A percentile compares a stretch with the other conserved stretches of the same genome.
Conservation (phyloP, 2,113 vertebrate genomes). For the Rhinoptilus africanus region DNA sequence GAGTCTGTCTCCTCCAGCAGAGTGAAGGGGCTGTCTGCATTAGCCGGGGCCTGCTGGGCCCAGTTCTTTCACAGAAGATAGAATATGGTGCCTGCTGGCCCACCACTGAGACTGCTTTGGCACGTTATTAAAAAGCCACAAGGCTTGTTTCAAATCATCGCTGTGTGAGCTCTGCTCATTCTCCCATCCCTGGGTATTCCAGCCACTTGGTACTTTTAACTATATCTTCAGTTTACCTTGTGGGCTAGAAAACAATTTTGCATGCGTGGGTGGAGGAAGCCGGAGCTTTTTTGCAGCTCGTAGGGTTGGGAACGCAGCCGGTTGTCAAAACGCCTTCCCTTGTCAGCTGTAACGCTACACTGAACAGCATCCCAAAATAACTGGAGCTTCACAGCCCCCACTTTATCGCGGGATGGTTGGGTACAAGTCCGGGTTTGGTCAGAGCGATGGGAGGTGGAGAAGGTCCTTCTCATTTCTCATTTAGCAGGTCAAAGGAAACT, state of each 20-base stretch:
- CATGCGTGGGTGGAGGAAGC: constrained; percentile 48
- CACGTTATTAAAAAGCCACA: constrained; percentile 89
- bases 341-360: constrained; percentile 11
- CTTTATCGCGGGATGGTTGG: not conserved
- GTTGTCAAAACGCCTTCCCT: constrained; percentile 45
- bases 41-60: constrained; percentile 80
- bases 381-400: not conserved
- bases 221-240: constrained; percentile 72
- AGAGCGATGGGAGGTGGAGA: not conserved
- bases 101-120: constrained; percentile 86
- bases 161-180: constrained; percentile 86
- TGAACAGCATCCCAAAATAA: constrained; percentile 40
- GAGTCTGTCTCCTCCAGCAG: constrained; percentile 93
- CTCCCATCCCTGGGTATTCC: constrained; percentile 83
- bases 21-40: constrained; percentile 83
- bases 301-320: constrained; percentile 12
- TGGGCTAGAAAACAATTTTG: constrained; percentile 62
- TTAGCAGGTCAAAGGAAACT: not conserved
- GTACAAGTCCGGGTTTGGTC: not conserved
- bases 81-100: constrained; percentile 88
- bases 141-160: constrained; percentile 86
- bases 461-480: not conserved
- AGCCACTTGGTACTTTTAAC: constrained; percentile 82
- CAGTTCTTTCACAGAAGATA: constrained; percentile 80
- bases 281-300: not conserved